These are phyloP conservation scores for Ictidomys tridecemlineatus DNA, from an alignment of 2,113 vertebrate genomes.

Conservation along the genomic window DNA sequence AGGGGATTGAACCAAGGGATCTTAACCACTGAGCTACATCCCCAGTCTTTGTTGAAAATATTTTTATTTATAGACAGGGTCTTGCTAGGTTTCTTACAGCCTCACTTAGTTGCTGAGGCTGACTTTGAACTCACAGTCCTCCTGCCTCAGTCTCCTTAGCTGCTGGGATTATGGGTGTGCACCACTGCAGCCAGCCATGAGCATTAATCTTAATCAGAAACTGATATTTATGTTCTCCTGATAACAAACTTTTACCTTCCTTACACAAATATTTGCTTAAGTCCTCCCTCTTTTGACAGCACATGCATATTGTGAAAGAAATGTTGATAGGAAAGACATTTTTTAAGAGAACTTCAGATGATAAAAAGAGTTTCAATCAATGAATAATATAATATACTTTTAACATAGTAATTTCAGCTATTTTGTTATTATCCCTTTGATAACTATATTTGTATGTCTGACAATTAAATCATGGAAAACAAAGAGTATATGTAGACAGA, in stretches of 20 bases:
- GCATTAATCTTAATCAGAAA: background rate
- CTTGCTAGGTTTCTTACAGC: too few species aligned
- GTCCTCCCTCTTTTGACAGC: background rate
- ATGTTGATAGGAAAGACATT: background rate
- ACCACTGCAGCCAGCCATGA: too few species aligned
- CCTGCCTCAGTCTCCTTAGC: too few species aligned
- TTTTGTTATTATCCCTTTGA: background rate
- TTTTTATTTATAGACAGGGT: too few species aligned
- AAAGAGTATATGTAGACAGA: background rate
- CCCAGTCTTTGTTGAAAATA: too few species aligned
- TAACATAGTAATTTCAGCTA: background rate
- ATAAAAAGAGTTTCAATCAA: background rate
- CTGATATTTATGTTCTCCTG: background rate
- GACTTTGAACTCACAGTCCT: too few species aligned
- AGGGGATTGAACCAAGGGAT: too few species aligned
- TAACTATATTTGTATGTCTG: background rate
- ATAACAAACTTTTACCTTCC: background rate
- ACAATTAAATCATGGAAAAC: background rate
- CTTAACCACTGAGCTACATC: too few species aligned
- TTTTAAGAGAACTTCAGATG: background rate
- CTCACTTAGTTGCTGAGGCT: too few species aligned
- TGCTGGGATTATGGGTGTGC: too few species aligned
- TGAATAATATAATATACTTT: background rate
- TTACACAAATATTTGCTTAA: background rate
- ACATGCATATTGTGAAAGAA: background rate